A percentile compares a stretch with the other conserved stretches of the same genome.
phyloP scores from a whole-genome alignment of 2,888 invertebrate species.

The Mythimna albipuncta region DNA sequence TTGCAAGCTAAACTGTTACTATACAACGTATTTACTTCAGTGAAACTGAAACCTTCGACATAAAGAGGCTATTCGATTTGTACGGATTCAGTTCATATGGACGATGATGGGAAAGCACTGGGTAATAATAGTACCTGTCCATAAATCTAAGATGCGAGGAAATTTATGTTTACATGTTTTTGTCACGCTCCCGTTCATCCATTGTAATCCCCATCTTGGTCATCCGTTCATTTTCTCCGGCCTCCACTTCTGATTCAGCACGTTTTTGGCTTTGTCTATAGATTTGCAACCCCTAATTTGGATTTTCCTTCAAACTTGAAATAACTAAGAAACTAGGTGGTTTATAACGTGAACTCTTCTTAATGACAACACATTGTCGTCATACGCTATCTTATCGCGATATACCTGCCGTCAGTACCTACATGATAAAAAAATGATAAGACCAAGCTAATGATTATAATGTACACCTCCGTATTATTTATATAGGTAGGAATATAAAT shows the following conservation, averaged over 20 bases:
- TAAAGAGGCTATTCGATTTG: constrained; percentile 11
- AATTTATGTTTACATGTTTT: constrained; percentile 7
- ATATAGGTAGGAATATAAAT: constrained; percentile 12
- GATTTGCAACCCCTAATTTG: background rate
- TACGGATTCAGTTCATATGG: constrained; percentile 49
- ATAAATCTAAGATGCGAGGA: constrained; percentile 2
- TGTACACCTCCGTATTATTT: constrained; percentile 37
- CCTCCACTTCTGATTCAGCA: background rate
- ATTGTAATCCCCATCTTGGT: background rate
- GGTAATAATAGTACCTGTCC: constrained; percentile 14
- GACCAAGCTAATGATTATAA: constrained; percentile 78
- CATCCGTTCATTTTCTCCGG: background rate
- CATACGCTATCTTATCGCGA: constrained; percentile 84
- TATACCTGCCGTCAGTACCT: constrained; percentile 81
- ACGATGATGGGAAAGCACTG: constrained; percentile 11
- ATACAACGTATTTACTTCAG: background rate
- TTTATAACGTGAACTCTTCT: constrained; percentile 50
- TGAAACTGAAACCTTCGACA: constrained; percentile 4
- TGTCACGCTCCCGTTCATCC: constrained; percentile 4
- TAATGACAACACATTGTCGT: constrained; percentile 77
- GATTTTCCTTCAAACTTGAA: constrained; percentile 8
- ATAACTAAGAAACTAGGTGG: constrained; percentile 27
- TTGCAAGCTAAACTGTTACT: background rate
- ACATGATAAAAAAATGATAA: constrained; percentile 80
- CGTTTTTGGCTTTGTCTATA: background rate